Base-by-base conservation (phyloP, 92 coral and sea anemone genomes). In the Siderastrea siderea region DNA sequence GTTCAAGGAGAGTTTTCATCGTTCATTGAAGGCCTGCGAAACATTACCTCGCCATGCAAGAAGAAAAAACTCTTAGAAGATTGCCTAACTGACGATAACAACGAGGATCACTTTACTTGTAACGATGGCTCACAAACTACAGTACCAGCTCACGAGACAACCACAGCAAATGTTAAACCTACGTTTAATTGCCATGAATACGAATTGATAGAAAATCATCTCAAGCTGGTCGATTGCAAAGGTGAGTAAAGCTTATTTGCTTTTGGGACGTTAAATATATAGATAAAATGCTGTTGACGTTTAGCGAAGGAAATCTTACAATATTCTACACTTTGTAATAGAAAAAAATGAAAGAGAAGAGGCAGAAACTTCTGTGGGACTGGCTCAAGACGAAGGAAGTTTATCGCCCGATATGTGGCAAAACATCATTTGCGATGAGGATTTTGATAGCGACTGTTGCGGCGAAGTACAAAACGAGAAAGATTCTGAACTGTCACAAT, bases 11-110 rank as follows among this genome's bases (percentile, higher is more conserved):
- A 79, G 6, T 15, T 79, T 79, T 79, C 84, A 79, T 79, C 73
- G 44, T 15, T 47, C 12, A 60, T 45, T 48, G 62, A 14, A 79
- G 73, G 53, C n/a, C 19, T 79, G 73, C 45, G 84, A 79, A 79
- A 79, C 63, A 50, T 64, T 79, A 79, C 84, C 53, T 79, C 84
- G 10, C 73, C 84, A 17, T 66, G 51, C 15, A 63, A 63, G 58
- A 77, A 77, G 84, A 73, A 50, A 79, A 79, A 64, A 65, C 84
- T 79, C 12, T 3, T 59, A 59, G 68, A 59, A 10, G 84, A 79
- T 48, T 79, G 84, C 19, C 44, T 64, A 4, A 6, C 11, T 47
- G 54, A 79, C 17, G 74, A 79, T 11, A 15, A 63, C 1, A 79
- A 50, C 14, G 38, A 79, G 11, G 47, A 47, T 64, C 62, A 79